Evolutionary conservation across 2,888 invertebrate species (phyloP).

Genomic region (Agonum fuliginosum): DNA sequence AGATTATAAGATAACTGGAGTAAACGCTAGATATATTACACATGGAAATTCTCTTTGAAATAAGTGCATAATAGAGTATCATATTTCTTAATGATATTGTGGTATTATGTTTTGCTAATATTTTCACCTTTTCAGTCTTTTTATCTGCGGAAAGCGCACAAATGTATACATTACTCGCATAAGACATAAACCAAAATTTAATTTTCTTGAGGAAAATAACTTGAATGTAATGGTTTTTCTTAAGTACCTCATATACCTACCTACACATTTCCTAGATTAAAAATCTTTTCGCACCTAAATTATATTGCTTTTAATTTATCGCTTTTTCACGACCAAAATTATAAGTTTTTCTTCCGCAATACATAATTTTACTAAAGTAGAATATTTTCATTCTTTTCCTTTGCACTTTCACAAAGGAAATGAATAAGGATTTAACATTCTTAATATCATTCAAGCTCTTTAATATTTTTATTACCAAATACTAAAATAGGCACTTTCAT

Average conservation of each 20-base stretch:
- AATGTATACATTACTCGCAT: slow-evolving; percentile 56
- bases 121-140: slow-evolving; percentile 27
- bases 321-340: slow-evolving; percentile 33
- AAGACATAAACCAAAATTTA: slow-evolving; percentile 60
- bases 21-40: not conserved
- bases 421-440: no score
- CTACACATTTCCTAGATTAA: slow-evolving; percentile 59
- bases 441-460: not conserved
- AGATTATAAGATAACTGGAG: not conserved
- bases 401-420: not conserved
- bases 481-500: no score
- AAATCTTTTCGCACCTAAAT: slow-evolving; percentile 54
- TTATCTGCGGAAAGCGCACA: slow-evolving; percentile 41
- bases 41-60: not conserved
- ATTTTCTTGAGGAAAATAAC: slow-evolving; percentile 58
- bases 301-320: slow-evolving; percentile 41
- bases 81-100: slow-evolving; percentile 12
- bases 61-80: not conserved
- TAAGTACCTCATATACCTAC: slow-evolving; percentile 59
- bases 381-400: not conserved
- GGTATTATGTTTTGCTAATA: slow-evolving; percentile 25
- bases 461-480: no score
- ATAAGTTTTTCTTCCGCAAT: slow-evolving; percentile 26
- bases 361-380: slow-evolving; percentile 7
- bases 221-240: slow-evolving; percentile 59